Percentiles rank a stretch among this genome's conserved stretches.
These are phyloP conservation scores for Dasyornis broadbenti DNA, from an alignment of 2,113 vertebrate genomes.

Conservation along the genomic window DNA sequence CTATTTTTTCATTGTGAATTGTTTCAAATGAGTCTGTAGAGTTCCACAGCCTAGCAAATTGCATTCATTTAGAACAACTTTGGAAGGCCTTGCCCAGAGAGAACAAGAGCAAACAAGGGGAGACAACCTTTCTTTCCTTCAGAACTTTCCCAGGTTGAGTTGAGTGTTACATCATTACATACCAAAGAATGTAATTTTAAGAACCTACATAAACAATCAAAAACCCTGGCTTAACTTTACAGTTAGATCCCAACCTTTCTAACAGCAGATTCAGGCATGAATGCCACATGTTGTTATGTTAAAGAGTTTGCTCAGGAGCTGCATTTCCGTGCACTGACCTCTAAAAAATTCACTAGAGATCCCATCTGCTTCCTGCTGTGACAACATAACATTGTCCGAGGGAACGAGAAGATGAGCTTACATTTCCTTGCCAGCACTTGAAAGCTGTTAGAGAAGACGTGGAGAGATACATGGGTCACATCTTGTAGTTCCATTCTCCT, in stretches of 20 bases:
- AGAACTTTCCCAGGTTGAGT: background rate
- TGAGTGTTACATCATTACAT: background rate
- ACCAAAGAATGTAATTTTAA: background rate
- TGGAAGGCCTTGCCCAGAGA: background rate
- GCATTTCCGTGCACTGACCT: background rate
- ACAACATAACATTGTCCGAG: background rate
- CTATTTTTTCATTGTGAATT: background rate
- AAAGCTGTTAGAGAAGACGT: background rate
- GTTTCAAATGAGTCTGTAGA: background rate
- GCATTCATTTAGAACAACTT: background rate
- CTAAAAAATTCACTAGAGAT: background rate
- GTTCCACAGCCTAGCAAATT: background rate
- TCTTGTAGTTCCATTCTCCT: background rate
- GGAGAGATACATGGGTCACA: background rate
- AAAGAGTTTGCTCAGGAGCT: background rate
- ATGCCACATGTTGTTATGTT: background rate
- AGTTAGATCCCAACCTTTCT: background rate
- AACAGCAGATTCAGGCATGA: background rate
- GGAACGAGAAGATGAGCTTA: background rate
- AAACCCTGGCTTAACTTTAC: background rate
- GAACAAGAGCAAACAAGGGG: background rate
- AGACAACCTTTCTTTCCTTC: background rate
- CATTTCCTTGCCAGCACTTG: background rate
- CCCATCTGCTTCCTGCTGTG: constrained; percentile 25
- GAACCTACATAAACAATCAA: background rate